A percentile compares a stretch with the other conserved stretches of the same genome.
Evolutionary conservation across 2,797 vertebrate species (phyloP).

Genomic region (Momotus momota): DNA sequence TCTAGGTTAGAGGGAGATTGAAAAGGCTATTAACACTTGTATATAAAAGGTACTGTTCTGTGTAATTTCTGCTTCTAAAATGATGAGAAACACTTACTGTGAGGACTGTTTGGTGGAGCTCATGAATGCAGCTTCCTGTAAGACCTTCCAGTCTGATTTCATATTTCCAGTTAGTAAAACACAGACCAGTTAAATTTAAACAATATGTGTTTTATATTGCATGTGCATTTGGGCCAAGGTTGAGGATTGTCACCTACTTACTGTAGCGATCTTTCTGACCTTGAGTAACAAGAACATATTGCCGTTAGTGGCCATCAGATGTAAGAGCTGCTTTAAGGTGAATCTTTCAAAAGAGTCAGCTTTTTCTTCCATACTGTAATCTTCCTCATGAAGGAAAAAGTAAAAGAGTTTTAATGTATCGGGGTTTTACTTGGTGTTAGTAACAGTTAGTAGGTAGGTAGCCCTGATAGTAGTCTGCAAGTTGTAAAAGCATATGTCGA

Average conservation of each 20-base stretch:
- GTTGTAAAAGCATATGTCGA: neutral
- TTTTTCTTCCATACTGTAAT: neutral
- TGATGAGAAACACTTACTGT: neutral
- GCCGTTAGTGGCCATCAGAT: neutral
- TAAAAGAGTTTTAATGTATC: neutral
- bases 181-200: neutral
- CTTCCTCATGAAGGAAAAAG: neutral
- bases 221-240: neutral
- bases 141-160: neutral
- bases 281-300: neutral
- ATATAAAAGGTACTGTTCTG: neutral
- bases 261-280: neutral
- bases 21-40: constrained; percentile 35
- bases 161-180: neutral
- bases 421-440: neutral
- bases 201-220: neutral
- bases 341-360: neutral
- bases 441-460: neutral
- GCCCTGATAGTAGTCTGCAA: neutral
- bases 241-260: neutral
- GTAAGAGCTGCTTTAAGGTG: neutral
- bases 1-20: constrained; percentile 8
- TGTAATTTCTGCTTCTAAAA: constrained; percentile 7
- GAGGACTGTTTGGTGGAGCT: neutral
- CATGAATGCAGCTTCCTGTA: neutral